Conservation (phyloP, 1,140 invertebrate genomes). For the Camponotus vicinus region DNA sequence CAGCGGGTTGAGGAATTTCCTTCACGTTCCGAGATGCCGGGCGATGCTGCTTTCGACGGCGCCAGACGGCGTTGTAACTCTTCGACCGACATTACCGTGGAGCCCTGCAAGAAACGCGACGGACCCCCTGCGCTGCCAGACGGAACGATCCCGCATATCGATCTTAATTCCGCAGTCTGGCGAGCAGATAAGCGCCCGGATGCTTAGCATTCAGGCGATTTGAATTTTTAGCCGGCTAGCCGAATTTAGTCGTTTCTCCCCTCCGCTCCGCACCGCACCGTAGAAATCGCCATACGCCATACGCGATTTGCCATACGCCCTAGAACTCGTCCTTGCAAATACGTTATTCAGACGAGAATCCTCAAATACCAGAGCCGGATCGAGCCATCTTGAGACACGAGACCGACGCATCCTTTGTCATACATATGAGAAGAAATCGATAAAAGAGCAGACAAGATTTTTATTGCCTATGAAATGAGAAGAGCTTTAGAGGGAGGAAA, state of each 20-base stretch:
- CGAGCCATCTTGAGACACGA: conserved; percentile 41
- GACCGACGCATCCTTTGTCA: neutral
- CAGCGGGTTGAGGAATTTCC: conserved; percentile 51
- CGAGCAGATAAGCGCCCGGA: conserved; percentile 54
- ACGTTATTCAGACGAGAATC: conserved; percentile 56
- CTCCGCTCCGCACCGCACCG: neutral
- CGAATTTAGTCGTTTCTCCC: conserved; percentile 47
- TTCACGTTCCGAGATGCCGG: conserved; percentile 39
- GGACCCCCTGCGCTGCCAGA: conserved; percentile 35
- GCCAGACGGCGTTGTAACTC: conserved; percentile 58
- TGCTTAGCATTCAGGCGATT: conserved; percentile 62
- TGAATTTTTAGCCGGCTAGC: conserved; percentile 60
- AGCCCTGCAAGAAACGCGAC: conserved; percentile 43
- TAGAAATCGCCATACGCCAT: conserved; percentile 13
- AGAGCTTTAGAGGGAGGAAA: neutral
- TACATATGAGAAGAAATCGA: conserved; percentile 25
- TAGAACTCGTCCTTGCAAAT: conserved; percentile 39
- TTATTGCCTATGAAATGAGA: neutral
- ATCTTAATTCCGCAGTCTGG: conserved; percentile 63
- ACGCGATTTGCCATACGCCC: conserved; percentile 22
- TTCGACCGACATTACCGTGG: conserved; percentile 56
- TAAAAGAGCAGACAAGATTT: neutral
- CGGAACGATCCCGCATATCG: conserved; percentile 62
- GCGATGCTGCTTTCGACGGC: conserved; percentile 50
- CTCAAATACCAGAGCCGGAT: conserved; percentile 27